Conservation (phyloP, 35 echinoderm and acorn worm genomes). For the Heliocidaris erythrogramma region DNA sequence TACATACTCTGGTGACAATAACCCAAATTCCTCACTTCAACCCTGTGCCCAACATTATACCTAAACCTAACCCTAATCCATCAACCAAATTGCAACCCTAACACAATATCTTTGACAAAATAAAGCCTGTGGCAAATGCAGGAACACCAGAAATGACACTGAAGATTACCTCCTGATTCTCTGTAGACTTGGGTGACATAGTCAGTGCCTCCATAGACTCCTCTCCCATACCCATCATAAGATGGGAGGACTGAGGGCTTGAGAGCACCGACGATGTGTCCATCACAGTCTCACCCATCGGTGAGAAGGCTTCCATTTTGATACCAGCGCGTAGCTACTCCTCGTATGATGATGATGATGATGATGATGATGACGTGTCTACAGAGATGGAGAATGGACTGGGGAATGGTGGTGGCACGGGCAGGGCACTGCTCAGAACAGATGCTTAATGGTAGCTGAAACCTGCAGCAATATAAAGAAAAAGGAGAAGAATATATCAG, state of each 20-base stretch:
- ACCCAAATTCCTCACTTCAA: too few species aligned
- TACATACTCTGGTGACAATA: too few species aligned
- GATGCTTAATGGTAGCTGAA: too few species aligned
- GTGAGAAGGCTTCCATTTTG: slow-evolving; percentile 40
- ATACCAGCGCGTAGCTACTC: not conserved
- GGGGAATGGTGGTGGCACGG: not conserved
- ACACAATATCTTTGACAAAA: too few species aligned
- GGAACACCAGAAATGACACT: not conserved
- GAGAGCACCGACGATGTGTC: slow-evolving; percentile 14
- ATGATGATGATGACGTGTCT: not conserved
- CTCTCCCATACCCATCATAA: slow-evolving; percentile 26
- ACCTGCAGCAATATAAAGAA: too few species aligned
- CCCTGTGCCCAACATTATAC: too few species aligned
- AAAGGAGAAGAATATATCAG: not conserved
- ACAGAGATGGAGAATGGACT: not conserved
- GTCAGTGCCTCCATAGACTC: slow-evolving; percentile 42
- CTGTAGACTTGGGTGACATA: slow-evolving; percentile 16
- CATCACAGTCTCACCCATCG: slow-evolving; percentile 42
- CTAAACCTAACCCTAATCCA: too few species aligned
- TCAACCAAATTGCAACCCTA: too few species aligned
- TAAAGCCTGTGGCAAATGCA: not conserved
- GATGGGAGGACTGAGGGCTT: slow-evolving; percentile 33
- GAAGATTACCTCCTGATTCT: not conserved
- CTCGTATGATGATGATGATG: not conserved
- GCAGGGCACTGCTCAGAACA: too few species aligned